These are phyloP conservation scores for Orthosia gothica DNA, from an alignment of 2,888 invertebrate genomes.

Conservation along the genomic window DNA sequence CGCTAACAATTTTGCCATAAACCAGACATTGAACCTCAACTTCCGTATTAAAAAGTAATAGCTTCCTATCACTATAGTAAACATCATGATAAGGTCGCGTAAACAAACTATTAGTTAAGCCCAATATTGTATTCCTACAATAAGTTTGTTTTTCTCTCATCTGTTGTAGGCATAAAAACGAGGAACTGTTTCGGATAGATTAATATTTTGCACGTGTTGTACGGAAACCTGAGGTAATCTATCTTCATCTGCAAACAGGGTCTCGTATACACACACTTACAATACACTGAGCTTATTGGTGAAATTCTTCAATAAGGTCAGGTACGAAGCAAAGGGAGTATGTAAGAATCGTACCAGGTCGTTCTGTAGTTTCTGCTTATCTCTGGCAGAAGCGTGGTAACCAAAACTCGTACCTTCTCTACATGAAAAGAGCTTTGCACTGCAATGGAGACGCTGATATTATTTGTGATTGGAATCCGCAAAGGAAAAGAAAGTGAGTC, in stretches of 20 bases:
- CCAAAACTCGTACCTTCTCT: too few species aligned
- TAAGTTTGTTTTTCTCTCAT: slow-evolving; percentile 21
- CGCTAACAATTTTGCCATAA: slow-evolving; percentile 14
- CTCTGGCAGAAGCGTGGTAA: too few species aligned
- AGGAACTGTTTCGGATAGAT: neutral
- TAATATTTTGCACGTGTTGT: slow-evolving; percentile 7
- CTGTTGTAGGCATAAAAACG: slow-evolving; percentile 9
- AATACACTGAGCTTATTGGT: neutral
- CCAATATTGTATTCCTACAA: slow-evolving; percentile 36
- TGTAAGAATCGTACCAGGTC: too few species aligned
- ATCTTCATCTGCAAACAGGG: neutral
- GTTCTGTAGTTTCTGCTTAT: too few species aligned
- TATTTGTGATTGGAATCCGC: too few species aligned
- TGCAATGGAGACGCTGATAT: too few species aligned
- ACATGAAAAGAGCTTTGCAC: too few species aligned
- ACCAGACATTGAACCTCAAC: slow-evolving; percentile 38
- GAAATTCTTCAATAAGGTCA: neutral
- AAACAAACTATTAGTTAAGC: slow-evolving; percentile 49
- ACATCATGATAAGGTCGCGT: slow-evolving; percentile 37
- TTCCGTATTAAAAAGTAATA: slow-evolving; percentile 48
- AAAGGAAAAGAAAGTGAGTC: too few species aligned
- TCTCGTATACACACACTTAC: neutral
- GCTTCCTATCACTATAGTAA: slow-evolving; percentile 44
- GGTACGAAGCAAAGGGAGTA: too few species aligned
- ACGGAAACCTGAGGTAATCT: neutral